Conservation (phyloP, 2,797 vertebrate species). For the Xiphophorus birchmanni region DNA sequence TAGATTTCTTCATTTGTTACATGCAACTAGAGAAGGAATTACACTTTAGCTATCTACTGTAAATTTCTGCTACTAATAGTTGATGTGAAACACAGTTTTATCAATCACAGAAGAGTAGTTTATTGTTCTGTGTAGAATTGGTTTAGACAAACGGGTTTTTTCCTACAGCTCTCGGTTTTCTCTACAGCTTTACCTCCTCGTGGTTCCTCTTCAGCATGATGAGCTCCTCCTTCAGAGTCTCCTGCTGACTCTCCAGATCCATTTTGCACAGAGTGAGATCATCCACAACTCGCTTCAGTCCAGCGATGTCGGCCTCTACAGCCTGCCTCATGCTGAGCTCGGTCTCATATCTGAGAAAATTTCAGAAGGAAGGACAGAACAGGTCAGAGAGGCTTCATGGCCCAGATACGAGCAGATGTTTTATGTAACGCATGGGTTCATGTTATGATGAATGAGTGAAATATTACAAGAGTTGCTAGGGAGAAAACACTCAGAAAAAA, state of each 20-base stretch:
- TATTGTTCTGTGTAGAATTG: not conserved
- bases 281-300: conserved; percentile 3
- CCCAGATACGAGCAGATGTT: not conserved
- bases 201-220: conserved; percentile 83
- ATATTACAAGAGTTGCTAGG: not conserved
- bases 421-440: conserved; percentile 4
- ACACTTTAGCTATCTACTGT: not conserved
- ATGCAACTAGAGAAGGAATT: not conserved
- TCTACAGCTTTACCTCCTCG: conserved; percentile 75
- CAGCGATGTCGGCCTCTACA: conserved; percentile 1
- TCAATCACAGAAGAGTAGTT: not conserved
- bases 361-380: not conserved
- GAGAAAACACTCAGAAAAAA: not conserved
- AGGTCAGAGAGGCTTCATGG: conserved; percentile 4
- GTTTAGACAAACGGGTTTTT: not conserved
- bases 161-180: not conserved
- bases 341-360: not conserved
- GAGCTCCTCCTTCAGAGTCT: conserved; percentile 83
- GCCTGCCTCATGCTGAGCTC: conserved; percentile 2
- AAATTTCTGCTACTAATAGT: conserved; percentile 18
- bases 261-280: not conserved
- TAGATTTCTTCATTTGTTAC: conserved; percentile 27
- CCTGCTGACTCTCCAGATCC: conserved; percentile 75
- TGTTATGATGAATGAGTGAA: not conserved
- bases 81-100: not conserved